phyloP scores from a whole-genome alignment of 2,888 invertebrate species.

The Leptothorax acervorum region DNA sequence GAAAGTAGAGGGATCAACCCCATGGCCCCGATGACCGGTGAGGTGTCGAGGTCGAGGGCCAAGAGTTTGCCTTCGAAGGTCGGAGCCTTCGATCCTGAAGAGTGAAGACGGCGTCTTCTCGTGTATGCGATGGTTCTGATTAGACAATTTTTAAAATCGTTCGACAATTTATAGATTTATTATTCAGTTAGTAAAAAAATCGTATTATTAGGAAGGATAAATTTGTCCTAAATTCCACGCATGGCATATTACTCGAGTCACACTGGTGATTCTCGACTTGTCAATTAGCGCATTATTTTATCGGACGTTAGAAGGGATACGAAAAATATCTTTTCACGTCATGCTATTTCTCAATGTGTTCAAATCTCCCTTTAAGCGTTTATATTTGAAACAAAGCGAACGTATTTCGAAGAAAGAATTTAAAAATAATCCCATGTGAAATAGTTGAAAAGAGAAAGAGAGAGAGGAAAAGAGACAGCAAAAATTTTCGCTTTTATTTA shows the following conservation, averaged over 20 bases:
- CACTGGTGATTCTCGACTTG: not conserved
- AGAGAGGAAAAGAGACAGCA: not conserved
- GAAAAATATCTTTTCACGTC: not conserved
- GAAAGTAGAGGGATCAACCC: conserved; percentile 63
- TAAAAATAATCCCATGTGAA: conserved; percentile 1
- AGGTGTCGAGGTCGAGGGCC: conserved; percentile 47
- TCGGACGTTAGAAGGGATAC: not conserved
- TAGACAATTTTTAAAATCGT: not conserved
- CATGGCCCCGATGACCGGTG: conserved; percentile 40
- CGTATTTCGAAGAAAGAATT: not conserved
- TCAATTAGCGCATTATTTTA: not conserved
- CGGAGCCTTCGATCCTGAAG: conserved; percentile 29
- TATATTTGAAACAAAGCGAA: not conserved
- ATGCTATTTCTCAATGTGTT: not conserved
- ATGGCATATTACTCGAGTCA: not conserved
- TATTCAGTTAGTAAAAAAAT: not conserved
- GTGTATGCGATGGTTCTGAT: not conserved
- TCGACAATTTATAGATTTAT: not conserved
- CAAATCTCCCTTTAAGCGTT: not conserved
- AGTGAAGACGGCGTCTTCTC: not conserved
- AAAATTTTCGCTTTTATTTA: not conserved
- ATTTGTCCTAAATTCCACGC: not conserved
- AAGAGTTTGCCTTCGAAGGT: conserved; percentile 29
- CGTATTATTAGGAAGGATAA: not conserved
- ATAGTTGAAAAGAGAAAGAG: not conserved